Conservation (phyloP, 2,797 vertebrate species). For the Coluber constrictor region DNA sequence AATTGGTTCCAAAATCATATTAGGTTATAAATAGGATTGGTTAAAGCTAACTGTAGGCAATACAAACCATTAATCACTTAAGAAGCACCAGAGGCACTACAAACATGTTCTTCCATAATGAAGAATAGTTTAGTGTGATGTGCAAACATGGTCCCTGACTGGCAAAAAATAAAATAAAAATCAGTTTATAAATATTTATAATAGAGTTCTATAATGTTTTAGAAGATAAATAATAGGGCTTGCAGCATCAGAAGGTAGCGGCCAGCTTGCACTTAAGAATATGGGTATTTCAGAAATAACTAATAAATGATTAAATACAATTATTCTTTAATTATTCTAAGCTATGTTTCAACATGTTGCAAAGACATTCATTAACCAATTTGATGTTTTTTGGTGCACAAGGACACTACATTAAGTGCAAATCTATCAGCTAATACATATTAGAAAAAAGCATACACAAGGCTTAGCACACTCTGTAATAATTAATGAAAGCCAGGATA, state of each 20-base stretch:
- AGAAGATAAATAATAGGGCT: neutral
- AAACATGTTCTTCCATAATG: neutral
- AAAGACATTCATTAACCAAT: constrained; percentile 29
- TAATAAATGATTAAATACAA: constrained; percentile 31
- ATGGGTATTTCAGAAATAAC: constrained; percentile 37
- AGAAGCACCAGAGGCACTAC: neutral
- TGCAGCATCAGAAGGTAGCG: neutral
- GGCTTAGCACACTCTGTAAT: neutral
- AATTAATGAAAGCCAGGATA: constrained; percentile 19
- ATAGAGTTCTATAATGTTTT: neutral
- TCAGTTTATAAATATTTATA: neutral
- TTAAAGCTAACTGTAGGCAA: neutral
- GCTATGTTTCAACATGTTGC: constrained; percentile 29
- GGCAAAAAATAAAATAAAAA: neutral
- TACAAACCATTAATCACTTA: neutral
- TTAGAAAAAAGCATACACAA: rapidly evolving
- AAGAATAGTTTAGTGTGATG: neutral
- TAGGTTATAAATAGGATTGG: neutral
- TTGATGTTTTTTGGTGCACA: neutral
- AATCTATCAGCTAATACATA: constrained; percentile 31
- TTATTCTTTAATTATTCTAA: constrained; percentile 39
- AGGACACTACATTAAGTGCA: neutral
- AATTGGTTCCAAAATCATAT: neutral
- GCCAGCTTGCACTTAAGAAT: neutral
- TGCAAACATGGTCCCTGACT: neutral